Percentiles rank a stretch among this genome's conserved stretches.
Conservation (phyloP, 1,140 invertebrate genomes). For the Myzus persicae region DNA sequence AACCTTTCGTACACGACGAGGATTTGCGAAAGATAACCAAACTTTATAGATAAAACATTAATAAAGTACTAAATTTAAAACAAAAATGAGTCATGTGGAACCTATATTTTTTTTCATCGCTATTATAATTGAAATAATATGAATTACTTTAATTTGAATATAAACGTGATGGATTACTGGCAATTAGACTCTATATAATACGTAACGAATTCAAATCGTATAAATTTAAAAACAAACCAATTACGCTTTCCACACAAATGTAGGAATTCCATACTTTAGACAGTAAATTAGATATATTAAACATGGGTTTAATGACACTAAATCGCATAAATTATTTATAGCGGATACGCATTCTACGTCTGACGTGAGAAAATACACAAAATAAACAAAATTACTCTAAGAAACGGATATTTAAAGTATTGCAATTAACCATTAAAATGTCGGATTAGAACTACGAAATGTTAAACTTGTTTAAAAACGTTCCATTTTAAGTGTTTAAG, state of each 20-base stretch:
- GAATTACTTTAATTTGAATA: neutral
- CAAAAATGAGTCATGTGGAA: neutral
- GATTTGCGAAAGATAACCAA: neutral
- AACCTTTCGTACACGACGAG: neutral
- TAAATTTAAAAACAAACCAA: neutral
- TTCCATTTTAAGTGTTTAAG: neutral
- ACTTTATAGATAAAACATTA: neutral
- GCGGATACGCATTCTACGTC: neutral
- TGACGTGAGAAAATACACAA: neutral
- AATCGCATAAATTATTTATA: neutral
- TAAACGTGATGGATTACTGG: neutral
- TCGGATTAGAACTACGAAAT: neutral
- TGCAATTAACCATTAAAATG: neutral
- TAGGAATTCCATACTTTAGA: neutral
- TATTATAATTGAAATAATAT: neutral
- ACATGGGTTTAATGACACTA: neutral
- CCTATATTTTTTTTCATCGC: neutral
- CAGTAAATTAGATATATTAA: neutral
- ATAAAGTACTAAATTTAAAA: neutral
- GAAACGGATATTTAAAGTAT: neutral
- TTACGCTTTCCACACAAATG: neutral
- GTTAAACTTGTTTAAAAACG: neutral
- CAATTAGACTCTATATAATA: neutral
- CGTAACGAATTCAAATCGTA: neutral
- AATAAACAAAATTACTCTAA: neutral